These are phyloP conservation scores for Xiphophorus maculatus DNA, from an alignment of 2,113 vertebrate species.

Conservation along the genomic window DNA sequence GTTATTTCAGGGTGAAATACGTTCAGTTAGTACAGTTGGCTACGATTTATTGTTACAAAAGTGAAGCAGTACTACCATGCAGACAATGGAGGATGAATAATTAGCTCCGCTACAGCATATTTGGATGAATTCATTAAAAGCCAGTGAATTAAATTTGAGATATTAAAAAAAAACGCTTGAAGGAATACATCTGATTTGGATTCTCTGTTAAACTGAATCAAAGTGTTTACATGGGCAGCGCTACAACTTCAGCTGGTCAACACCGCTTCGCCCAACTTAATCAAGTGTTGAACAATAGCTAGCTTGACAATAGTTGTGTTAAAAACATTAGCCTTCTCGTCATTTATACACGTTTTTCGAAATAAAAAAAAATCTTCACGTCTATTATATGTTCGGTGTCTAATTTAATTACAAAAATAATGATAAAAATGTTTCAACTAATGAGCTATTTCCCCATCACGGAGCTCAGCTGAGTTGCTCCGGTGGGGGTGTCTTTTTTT, in stretches of 20 bases:
- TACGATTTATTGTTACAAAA: constrained; percentile 9
- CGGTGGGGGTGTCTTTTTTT: constrained; percentile 15
- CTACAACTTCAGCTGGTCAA: constrained; percentile 5
- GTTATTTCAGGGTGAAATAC: background rate
- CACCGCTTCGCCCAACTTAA: constrained; percentile 59
- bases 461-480: constrained; percentile 61
- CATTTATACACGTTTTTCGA: background rate
- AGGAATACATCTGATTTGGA: background rate
- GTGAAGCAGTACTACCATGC: constrained; percentile 33
- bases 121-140: constrained; percentile 6
- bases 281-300: constrained; percentile 68
- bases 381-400: rapidly evolving
- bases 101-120: constrained; percentile 16
- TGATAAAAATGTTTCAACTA: background rate
- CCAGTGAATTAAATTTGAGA: background rate
- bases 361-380: rapidly evolving
- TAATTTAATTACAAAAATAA: rapidly evolving
- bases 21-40: background rate
- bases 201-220: constrained; percentile 2
- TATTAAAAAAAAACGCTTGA: background rate
- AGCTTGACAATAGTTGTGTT: constrained; percentile 49
- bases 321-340: background rate
- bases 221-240: background rate
- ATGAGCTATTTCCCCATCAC: constrained; percentile 14
- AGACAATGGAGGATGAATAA: constrained; percentile 64